Base-by-base conservation (phyloP, 2,113 vertebrate genomes). In the Saccopteryx bilineata region DNA sequence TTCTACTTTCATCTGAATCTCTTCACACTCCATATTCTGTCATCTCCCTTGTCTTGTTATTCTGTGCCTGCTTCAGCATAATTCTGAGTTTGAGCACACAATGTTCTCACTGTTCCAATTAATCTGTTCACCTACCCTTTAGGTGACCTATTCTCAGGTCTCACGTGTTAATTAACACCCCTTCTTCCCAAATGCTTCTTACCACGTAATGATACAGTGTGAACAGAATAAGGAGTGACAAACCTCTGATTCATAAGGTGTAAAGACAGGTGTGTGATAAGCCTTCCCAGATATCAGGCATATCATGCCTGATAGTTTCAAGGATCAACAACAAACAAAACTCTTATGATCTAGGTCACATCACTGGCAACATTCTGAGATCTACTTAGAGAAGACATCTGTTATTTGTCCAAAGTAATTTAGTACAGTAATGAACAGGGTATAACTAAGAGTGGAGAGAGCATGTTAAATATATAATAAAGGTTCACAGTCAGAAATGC, bases 11-110 rank as follows among this genome's bases (percentile, higher is more conserved):
- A 74, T 68, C 14, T 31, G 21, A 78, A 2, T 93, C 60, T 61
- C 28, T 87, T 76, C 46, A 61, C 54, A 52, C 39, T 19, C 75
- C 52, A 6, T 82, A 71, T 78, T 89, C 94, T 94, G 23, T 94
- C 78, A 87, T 92, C 24, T 60, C 71, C 93, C 39, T 86, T 46
- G 23, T 71, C 92, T 91, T 96, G 81, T 26, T 94, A 86, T 76
- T 96, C 81, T 96, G 91, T 46, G 74, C 5, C 69, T 91, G 31
- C 15, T 93, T 94, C 93, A 96, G 10, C 91, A 96, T 92, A 92
- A 33, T 74, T 97, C 87, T 92, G 94, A 93, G 97, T 96, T 87
- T 94, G 83, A 97, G 97, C 87, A 95, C 68, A 96, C 24, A 96
- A 9, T 50, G 50, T 96, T 86, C 54, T 95, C 92, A 50, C 50